Evolutionary conservation across 1,140 invertebrate genomes (phyloP), one percentile per base, ranked within the genome.

Genomic region (Camponotus floridanus): DNA sequence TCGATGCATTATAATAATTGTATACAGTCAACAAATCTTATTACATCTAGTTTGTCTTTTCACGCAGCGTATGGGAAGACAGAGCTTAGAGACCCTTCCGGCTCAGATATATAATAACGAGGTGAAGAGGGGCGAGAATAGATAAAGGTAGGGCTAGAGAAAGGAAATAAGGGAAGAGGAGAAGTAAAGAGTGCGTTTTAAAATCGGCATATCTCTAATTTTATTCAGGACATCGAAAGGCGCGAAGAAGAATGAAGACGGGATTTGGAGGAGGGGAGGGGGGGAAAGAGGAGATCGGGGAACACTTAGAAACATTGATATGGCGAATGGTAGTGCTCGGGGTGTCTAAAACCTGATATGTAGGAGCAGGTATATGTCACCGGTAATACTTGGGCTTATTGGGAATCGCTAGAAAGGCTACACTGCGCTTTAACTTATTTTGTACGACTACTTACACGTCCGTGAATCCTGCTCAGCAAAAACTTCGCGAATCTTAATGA

Each of bases 21-120:
- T 93, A 94, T 93, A 95, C 94, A 95, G 92, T 95, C 93, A 94
- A 95, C 93, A 94, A 95, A 94, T 92, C 91, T 93, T 94, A 92
- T 94, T 91, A 91, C 86, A 94, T 93, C 94, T 94, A 94, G 92
- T 93, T 95, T 93, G 93, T 95, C 91, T 93, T 94, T 94, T 93
- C 94, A 95, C 94, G 93, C 92, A 95, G 94, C 94, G 91, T 51
- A 94, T 94, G 94, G 94, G 94, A 95, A 95, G 94, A 95, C 94
- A 93, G 94, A 94, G 94, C 94, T 92, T 93, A 93, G 93, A 94
- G 92, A 94, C 92, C 91, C 87, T 92, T 94, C 86, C 92, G 93
- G 93, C 93, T 94, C 94, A 93, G 90, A 93, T 91, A 89, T 91
- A 92, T 90, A 90, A 87, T 90, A 90, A 90, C 88, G 88, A 85